Conservation (phyloP, 1,140 invertebrate genomes). For the Hormaphis cornu region DNA sequence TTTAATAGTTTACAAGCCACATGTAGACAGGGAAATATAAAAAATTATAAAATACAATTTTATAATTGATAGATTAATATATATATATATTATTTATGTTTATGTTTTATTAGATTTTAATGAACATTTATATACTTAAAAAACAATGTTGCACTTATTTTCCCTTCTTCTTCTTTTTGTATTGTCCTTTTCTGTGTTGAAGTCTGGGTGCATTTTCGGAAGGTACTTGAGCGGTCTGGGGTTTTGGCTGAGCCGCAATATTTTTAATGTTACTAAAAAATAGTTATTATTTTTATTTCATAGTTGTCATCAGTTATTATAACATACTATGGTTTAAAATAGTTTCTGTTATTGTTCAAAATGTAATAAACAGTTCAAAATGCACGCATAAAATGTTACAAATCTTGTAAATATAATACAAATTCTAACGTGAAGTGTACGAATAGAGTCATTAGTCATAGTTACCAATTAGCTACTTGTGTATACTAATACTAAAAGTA, state of each 20-base stretch:
- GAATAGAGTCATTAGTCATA: too few relatives aligned
- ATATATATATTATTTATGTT: background rate
- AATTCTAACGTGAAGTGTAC: too few relatives aligned
- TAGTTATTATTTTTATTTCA: constrained; percentile 28
- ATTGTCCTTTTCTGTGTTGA: constrained; percentile 51
- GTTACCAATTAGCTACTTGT: too few relatives aligned
- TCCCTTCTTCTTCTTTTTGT: constrained; percentile 56
- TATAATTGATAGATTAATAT: background rate
- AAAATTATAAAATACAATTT: background rate
- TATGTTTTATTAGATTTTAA: background rate
- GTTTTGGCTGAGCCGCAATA: constrained; percentile 49
- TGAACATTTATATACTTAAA: background rate
- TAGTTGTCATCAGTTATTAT: background rate
- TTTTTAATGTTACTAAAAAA: constrained; percentile 56
- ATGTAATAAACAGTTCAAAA: too few relatives aligned
- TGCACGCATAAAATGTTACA: too few relatives aligned
- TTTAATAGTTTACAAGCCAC: background rate
- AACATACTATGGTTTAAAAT: too few relatives aligned
- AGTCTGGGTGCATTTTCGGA: constrained; percentile 48
- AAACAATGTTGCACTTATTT: constrained; percentile 36
- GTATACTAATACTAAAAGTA: too few relatives aligned
- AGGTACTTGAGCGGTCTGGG: constrained; percentile 47
- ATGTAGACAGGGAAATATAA: background rate
- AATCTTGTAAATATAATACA: too few relatives aligned
- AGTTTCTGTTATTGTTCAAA: too few relatives aligned